phyloP scores from a whole-genome alignment of 2,888 invertebrate genomes.

The Parapristionchus giblindavisi region DNA sequence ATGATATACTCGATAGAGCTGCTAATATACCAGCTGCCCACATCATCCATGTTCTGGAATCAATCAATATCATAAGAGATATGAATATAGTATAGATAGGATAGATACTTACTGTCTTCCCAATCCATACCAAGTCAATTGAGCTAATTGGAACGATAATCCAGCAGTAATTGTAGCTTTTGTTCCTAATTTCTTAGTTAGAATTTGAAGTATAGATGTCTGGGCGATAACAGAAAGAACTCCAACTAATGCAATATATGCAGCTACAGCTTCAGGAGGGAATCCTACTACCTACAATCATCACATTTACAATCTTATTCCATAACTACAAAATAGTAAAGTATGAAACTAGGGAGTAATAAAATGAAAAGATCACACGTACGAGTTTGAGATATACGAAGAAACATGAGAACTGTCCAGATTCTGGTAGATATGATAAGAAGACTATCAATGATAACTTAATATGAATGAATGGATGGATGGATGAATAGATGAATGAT shows the following conservation, averaged over 20 bases:
- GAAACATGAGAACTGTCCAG: constrained; percentile 98
- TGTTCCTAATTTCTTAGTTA: constrained; percentile 78
- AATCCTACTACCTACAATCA: constrained; percentile 86
- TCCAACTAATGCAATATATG: constrained; percentile 96
- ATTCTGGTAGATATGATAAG: constrained; percentile 94
- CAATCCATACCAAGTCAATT: constrained; percentile 81
- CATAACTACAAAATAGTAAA: constrained; percentile 3
- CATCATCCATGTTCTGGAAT: constrained; percentile 82
- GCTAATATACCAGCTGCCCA: constrained; percentile 98
- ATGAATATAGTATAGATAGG: background rate
- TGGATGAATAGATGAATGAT: background rate
- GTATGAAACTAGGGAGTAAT: background rate
- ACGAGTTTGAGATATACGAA: constrained; percentile 96
- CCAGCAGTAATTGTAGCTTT: constrained; percentile 98
- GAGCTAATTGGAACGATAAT: constrained; percentile 92
- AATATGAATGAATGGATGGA: constrained; percentile 74
- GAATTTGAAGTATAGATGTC: constrained; percentile 76
- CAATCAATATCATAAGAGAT: background rate
- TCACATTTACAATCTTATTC: background rate
- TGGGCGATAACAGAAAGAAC: constrained; percentile 92
- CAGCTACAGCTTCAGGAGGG: constrained; percentile 90
- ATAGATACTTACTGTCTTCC: constrained; percentile 57
- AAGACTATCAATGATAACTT: constrained; percentile 97
- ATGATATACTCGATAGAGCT: constrained; percentile 93
- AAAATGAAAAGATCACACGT: constrained; percentile 58